Base-by-base conservation (phyloP, 1,140 invertebrate species). In the Heliconius melpomene region DNA sequence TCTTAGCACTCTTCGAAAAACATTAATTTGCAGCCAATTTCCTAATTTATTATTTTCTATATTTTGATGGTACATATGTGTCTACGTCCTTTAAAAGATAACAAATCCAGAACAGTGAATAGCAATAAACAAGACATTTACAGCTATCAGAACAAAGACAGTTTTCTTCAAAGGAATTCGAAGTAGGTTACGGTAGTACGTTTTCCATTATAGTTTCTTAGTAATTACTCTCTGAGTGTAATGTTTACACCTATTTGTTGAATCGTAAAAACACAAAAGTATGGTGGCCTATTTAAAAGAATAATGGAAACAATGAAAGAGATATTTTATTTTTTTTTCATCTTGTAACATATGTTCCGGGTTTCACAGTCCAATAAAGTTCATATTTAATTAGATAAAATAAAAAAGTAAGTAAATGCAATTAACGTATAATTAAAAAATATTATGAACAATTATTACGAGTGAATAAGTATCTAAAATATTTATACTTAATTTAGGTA, bases 181-280 rank as follows among this genome's bases (percentile, higher is more conserved):
- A 66, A 66, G 23, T 66, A 16, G 23, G 60, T 60, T 60, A 60
- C 20, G 46, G 9, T 23, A 57, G 20, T n/a, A 29, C 3, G 57
- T 66, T 66, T 16, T 66, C 7, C 9, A 66, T 66, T 66, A 29
- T 11, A 66, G 23, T 66, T 66, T 29, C 57, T 26, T 26, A 26
- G 23, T 29, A 66, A 66, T 66, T 16, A 66, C 23, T 66, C 23
- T 26, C 57, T 1, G 57, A 66, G 23, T 66, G 26, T 66, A 29
- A 23, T 66, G 57, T 66, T 23, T 66, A 66, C n/a, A 66, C 57
- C 57, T 66, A 66, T 66, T 66, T 66, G 57, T 8, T 26, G 57
- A 26, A 29, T 66, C 57, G 57, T 66, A 26, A 26, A n/a, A 26
- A 26, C 23, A 66, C 23, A 26, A 66, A n/a, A 66, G 23, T 2